Conservation (phyloP, 2,888 invertebrate genomes). For the Mythimna albipuncta region DNA sequence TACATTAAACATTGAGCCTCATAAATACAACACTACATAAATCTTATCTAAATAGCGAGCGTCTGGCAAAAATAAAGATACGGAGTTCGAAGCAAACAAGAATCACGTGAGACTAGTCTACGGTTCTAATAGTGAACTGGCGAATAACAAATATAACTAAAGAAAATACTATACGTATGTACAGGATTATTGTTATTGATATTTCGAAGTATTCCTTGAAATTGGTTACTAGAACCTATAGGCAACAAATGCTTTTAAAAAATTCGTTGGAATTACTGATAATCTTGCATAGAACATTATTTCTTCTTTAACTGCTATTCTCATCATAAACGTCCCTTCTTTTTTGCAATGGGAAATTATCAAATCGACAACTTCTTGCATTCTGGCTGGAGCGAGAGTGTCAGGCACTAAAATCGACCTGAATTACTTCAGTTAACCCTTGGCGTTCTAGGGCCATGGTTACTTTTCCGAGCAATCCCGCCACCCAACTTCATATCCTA, state of each 20-base stretch:
- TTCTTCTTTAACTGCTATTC: too few relatives aligned
- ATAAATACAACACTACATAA: constrained; percentile 45
- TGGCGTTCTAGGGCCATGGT: too few relatives aligned
- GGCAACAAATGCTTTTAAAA: neutral
- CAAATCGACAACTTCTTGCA: too few relatives aligned
- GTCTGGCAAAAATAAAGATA: constrained; percentile 59
- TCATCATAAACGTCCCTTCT: too few relatives aligned
- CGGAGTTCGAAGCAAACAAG: constrained; percentile 40
- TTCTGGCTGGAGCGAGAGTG: too few relatives aligned
- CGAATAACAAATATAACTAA: constrained; percentile 9
- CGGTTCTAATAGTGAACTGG: constrained; percentile 18
- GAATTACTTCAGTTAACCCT: too few relatives aligned
- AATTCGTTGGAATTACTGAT: neutral
- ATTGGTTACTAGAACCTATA: neutral
- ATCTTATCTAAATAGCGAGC: constrained; percentile 52
- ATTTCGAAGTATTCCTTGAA: neutral
- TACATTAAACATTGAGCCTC: constrained; percentile 14
- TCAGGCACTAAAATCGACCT: too few relatives aligned
- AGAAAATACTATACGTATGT: neutral
- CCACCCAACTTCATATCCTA: neutral
- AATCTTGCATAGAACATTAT: neutral
- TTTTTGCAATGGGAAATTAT: too few relatives aligned
- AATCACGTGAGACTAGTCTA: constrained; percentile 34
- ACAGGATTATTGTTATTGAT: neutral
- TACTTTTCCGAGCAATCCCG: too few relatives aligned